These are phyloP conservation scores for Ascaphus truei DNA, from an alignment of 2,113 vertebrate species.

Conservation along the genomic window DNA sequence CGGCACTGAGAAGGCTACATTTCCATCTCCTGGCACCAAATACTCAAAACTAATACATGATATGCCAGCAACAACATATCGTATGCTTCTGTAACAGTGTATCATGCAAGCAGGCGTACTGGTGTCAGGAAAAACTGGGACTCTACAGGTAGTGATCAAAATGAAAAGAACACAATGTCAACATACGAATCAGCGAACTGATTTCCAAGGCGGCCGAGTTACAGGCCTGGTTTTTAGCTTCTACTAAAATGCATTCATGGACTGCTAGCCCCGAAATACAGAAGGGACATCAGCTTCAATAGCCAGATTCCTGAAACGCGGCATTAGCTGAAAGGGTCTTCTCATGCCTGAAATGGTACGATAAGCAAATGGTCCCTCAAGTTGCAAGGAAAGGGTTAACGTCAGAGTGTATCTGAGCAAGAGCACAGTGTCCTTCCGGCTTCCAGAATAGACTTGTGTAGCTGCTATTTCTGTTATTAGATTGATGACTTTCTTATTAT, in stretches of 20 bases:
- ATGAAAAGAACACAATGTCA: constrained; percentile 10
- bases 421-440: constrained; percentile 21
- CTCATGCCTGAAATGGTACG: too few relatives aligned
- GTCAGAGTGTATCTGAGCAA: background rate
- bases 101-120: background rate
- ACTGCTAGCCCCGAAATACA: background rate
- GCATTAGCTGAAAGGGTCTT: too few relatives aligned
- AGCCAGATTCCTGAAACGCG: too few relatives aligned
- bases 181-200: constrained; percentile 2
- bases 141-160: constrained; percentile 11
- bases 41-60: background rate
- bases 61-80: constrained; percentile 3
- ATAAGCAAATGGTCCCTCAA: background rate
- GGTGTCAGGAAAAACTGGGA: background rate
- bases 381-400: background rate
- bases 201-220: background rate
- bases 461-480: constrained; percentile 30
- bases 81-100: background rate
- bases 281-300: background rate
- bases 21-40: background rate
- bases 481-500: constrained; percentile 33
- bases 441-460: constrained; percentile 13
- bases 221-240: background rate
- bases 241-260: background rate
- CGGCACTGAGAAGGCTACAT: background rate